Evolutionary conservation across 35 echinoderm and acorn worm genomes (phyloP).

Genomic region (Diadema setosum): DNA sequence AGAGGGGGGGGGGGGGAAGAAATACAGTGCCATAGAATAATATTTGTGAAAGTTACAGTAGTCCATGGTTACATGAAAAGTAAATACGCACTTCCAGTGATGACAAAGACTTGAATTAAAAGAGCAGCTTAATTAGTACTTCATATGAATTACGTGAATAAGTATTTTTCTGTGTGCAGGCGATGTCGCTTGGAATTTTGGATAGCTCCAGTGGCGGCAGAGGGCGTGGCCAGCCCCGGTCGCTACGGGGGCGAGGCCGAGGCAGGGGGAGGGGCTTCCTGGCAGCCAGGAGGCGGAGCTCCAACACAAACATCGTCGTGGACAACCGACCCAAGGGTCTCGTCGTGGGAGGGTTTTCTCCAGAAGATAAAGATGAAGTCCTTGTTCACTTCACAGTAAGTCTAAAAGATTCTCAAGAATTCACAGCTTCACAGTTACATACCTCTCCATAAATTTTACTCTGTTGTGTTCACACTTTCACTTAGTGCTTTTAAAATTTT

Average conservation of each 20-base stretch:
- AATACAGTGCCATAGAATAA: too few relatives aligned
- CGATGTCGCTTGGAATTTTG: constrained; percentile 59
- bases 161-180: too few relatives aligned
- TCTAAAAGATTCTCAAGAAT: background rate
- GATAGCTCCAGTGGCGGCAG: constrained; percentile 16
- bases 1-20: too few relatives aligned
- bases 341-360: constrained; percentile 54
- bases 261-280: constrained; percentile 66
- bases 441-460: background rate
- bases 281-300: constrained; percentile 33
- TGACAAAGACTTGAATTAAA: too few relatives aligned
- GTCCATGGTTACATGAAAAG: too few relatives aligned
- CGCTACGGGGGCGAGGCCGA: constrained; percentile 37
- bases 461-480: background rate
- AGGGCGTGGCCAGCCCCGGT: constrained; percentile 31
- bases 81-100: too few relatives aligned
- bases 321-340: constrained; percentile 89
- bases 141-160: too few relatives aligned
- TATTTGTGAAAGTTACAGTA: too few relatives aligned
- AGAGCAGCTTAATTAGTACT: too few relatives aligned
- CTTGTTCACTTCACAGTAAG: constrained; percentile 89
- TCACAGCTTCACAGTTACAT: background rate
- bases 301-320: constrained; percentile 53
- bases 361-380: constrained; percentile 87
- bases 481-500: background rate